Conservation (phyloP, 1,140 invertebrate genomes). For the Linepithema humile region DNA sequence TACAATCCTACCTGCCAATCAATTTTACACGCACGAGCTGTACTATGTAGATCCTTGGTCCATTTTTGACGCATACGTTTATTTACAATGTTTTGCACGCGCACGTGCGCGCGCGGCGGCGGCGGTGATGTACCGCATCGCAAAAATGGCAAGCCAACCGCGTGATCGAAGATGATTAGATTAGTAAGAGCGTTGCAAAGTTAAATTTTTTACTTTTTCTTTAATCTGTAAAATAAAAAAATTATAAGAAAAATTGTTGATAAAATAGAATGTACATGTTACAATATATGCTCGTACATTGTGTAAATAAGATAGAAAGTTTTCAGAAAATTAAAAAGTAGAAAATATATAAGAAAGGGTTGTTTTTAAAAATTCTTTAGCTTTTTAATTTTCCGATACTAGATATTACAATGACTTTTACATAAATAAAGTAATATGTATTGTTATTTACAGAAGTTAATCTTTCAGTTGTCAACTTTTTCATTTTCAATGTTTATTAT, state of each 20-base stretch:
- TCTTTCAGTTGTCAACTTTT: neutral
- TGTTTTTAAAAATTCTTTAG: neutral
- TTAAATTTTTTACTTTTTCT: neutral
- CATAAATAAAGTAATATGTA: conserved; percentile 1
- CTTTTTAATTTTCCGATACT: neutral
- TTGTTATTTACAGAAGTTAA: neutral
- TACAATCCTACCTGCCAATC: conserved; percentile 68
- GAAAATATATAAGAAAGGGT: neutral
- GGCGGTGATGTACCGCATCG: conserved; percentile 30
- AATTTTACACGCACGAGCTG: conserved; percentile 70
- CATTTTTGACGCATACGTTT: conserved; percentile 80
- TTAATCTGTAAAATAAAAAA: neutral
- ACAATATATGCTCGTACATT: neutral
- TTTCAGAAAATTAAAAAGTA: neutral
- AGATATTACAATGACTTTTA: neutral
- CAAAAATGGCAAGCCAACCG: conserved; percentile 62
- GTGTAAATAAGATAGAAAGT: neutral
- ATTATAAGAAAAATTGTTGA: conserved; percentile 1
- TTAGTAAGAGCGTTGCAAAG: neutral
- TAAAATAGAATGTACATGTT: neutral
- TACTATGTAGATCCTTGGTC: conserved; percentile 79
- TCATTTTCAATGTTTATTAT: neutral
- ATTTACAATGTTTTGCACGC: conserved; percentile 73
- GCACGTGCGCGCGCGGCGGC: neutral
- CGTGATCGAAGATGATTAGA: neutral